phyloP scores from a whole-genome alignment of 2,888 invertebrate genomes.

The Parochlus steinenii region DNA sequence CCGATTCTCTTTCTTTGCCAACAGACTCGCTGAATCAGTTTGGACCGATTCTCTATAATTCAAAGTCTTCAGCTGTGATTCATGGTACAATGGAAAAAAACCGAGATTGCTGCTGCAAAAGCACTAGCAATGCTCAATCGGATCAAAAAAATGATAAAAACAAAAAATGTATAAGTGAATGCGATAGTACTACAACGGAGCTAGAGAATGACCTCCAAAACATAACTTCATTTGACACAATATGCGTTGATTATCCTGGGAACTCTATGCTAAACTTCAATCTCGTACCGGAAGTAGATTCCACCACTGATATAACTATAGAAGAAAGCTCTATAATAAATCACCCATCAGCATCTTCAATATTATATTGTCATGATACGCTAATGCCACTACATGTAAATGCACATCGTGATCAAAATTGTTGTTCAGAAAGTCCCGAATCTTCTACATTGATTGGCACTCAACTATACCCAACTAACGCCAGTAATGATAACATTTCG shows the following conservation, averaged over 20 bases:
- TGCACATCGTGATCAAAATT: too few species aligned
- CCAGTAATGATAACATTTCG: too few species aligned
- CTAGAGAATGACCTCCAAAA: slow-evolving; percentile 5
- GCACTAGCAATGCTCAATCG: too few species aligned
- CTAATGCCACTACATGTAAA: slow-evolving; percentile 8
- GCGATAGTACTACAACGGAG: slow-evolving; percentile 17
- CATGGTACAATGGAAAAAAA: too few species aligned
- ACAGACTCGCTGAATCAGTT: too few species aligned
- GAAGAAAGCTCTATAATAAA: slow-evolving; percentile 12
- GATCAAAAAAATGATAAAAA: slow-evolving; percentile 15
- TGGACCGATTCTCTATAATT: too few species aligned
- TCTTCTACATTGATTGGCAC: too few species aligned
- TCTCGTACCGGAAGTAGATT: slow-evolving; percentile 18
- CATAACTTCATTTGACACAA: slow-evolving; percentile 2
- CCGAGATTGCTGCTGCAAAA: too few species aligned
- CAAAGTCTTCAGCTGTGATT: too few species aligned
- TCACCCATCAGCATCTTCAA: slow-evolving; percentile 13
- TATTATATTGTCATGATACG: slow-evolving; percentile 3
- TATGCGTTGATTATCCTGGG: not conserved
- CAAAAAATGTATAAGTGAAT: slow-evolving; percentile 18
- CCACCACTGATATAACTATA: slow-evolving; percentile 19
- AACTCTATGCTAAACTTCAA: slow-evolving; percentile 13
- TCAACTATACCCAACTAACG: too few species aligned
- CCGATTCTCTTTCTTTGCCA: too few species aligned
- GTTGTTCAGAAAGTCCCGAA: too few species aligned